These are phyloP conservation scores for Tautogolabrus adspersus DNA, from an alignment of 2,113 vertebrate species.

Conservation along the genomic window DNA sequence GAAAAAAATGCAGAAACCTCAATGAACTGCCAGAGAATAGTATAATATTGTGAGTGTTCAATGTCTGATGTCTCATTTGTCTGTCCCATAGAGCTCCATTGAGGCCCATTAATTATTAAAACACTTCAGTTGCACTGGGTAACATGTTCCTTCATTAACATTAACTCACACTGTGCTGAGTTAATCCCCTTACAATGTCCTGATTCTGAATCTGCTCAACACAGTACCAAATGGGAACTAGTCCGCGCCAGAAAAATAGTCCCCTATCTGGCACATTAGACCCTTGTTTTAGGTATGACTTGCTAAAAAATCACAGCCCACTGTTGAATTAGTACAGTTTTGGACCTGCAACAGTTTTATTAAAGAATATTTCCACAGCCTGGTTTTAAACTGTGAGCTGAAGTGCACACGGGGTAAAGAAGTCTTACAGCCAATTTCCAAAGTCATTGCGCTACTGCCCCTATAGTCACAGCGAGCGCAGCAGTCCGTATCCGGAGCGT, in stretches of 20 bases:
- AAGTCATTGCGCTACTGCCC: too few relatives aligned
- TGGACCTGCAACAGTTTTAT: not conserved
- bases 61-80: not conserved
- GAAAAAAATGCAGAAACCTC: not conserved
- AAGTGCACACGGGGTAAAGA: too few relatives aligned
- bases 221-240: not conserved
- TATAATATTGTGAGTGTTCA: not conserved
- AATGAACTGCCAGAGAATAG: not conserved
- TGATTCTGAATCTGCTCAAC: not conserved
- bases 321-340: not conserved
- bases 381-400: not conserved
- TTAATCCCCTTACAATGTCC: not conserved
- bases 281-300: not conserved
- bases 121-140: not conserved
- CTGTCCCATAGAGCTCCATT: not conserved
- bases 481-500: too few relatives aligned
- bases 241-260: not conserved
- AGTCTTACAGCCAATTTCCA: not conserved
- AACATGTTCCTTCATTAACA: not conserved
- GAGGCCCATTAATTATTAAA: not conserved
- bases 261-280: too few relatives aligned
- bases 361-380: not conserved
- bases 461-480: too few relatives aligned
- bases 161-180: not conserved
- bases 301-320: not conserved